A percentile compares a stretch with the other conserved stretches of the same genome.
Conservation (phyloP, 2,797 vertebrate genomes). For the Sebastes itinus region DNA sequence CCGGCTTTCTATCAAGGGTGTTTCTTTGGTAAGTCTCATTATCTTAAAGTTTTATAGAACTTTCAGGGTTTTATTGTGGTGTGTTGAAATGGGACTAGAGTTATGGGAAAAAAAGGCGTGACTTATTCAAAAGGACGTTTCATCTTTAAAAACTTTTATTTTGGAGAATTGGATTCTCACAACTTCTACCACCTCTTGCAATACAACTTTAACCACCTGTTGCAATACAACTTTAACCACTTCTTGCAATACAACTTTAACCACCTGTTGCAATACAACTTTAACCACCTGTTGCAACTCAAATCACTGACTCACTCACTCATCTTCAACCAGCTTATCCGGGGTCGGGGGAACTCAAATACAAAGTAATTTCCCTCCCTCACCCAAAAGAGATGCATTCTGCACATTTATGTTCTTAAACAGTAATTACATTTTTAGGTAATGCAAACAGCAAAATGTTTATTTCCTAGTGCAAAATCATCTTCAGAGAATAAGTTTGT, state of each 20-base stretch:
- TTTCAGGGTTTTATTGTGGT: no score
- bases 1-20: not conserved
- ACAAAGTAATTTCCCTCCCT: not conserved
- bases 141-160: no score
- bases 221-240: no score
- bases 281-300: no score
- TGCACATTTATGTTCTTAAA: not conserved
- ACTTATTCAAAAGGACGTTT: not conserved
- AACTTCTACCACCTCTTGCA: no score
- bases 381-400: not conserved
- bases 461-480: not conserved
- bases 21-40: constrained; percentile 47
- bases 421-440: not conserved
- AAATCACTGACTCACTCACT: no score
- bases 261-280: no score
- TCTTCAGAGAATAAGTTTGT: not conserved
- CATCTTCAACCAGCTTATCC: no score
- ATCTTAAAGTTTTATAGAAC: no score
- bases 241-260: no score
- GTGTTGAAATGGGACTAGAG: not conserved
- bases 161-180: not conserved
- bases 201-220: no score
- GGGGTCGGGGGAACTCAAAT: not conserved
- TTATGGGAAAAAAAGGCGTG: no score
- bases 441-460: not conserved